Conservation (phyloP, 1,140 invertebrate species). For the Acyrthosiphon pisum region DNA sequence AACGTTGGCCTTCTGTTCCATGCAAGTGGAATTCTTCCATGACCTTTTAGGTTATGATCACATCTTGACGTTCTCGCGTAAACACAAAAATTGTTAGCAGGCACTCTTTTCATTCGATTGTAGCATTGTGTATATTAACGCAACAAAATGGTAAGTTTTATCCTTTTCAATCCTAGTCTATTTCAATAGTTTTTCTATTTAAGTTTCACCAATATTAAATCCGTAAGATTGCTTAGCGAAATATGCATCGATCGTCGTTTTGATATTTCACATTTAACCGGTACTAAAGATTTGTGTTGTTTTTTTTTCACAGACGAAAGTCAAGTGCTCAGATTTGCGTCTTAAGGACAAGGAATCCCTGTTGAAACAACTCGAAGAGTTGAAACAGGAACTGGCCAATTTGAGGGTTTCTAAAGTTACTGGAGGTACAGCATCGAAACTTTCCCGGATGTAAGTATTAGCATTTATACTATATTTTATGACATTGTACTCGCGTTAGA, state of each 20-base stretch:
- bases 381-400: slow-evolving; percentile 52
- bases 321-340: slow-evolving; percentile 50
- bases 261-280: background rate
- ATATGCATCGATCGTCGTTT: background rate
- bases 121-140: background rate
- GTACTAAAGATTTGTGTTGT: background rate
- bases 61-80: background rate
- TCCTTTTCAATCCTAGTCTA: background rate
- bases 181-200: background rate
- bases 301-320: slow-evolving; percentile 41
- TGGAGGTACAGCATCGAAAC: slow-evolving; percentile 48
- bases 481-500: background rate
- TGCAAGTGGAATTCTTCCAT: background rate
- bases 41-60: slow-evolving; percentile 18
- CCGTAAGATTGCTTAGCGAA: background rate
- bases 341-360: slow-evolving; percentile 46
- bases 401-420: slow-evolving; percentile 50
- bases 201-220: background rate
- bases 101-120: background rate
- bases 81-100: background rate
- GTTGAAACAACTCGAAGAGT: slow-evolving; percentile 52
- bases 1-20: background rate
- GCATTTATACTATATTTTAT: background rate
- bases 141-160: slow-evolving; percentile 54
- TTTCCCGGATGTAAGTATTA: slow-evolving; percentile 49